Conservation (phyloP, 2,797 vertebrate genomes). For the Microcaecilia unicolor region DNA sequence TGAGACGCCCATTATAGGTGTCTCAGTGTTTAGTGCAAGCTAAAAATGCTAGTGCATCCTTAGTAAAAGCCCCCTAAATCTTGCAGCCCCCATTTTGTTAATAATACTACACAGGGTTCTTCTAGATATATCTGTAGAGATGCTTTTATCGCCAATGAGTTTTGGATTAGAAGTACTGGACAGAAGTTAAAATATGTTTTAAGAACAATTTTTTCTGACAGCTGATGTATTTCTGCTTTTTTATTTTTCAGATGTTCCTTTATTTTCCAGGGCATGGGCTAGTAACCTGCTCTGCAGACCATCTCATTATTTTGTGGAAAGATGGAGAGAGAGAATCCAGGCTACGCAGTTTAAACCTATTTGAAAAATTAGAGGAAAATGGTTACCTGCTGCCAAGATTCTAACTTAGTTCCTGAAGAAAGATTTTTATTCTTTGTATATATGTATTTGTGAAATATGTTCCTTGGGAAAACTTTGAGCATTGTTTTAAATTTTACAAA, state of each 20-base stretch:
- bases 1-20: no score
- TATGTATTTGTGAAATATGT: neutral
- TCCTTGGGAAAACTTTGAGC: conserved; percentile 3
- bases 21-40: no score
- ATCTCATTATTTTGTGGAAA: conserved; percentile 91
- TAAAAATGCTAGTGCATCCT: no score
- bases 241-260: conserved; percentile 83
- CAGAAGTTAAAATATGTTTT: no score
- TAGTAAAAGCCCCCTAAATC: no score
- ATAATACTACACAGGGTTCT: no score
- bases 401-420: conserved; percentile 22
- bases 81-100: no score
- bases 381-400: conserved; percentile 49
- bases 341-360: conserved; percentile 77
- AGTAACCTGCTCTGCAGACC: conserved; percentile 87
- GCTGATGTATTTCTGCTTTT: conserved; percentile 13
- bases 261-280: conserved; percentile 76
- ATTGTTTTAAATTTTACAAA: conserved; percentile 12
- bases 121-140: no score
- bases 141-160: no score
- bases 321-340: conserved; percentile 78
- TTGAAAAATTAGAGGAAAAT: conserved; percentile 78
- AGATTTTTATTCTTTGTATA: neutral
- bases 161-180: neutral
- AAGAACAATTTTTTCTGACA: no score